These are phyloP conservation scores for Arenaria interpres DNA, from an alignment of 2,113 vertebrate species.

Conservation along the genomic window DNA sequence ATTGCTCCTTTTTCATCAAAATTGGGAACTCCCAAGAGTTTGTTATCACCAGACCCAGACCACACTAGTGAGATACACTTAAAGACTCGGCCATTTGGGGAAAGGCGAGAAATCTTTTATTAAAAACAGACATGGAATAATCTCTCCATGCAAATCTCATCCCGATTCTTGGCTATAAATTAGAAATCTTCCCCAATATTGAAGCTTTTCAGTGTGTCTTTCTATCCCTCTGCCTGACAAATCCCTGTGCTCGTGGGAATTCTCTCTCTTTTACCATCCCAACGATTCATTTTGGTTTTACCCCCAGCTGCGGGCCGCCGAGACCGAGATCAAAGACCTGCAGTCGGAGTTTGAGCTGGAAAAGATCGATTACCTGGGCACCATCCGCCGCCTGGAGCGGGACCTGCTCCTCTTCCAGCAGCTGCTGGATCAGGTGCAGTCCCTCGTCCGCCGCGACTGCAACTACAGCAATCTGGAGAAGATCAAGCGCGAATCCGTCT, in stretches of 20 bases:
- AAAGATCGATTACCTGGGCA: conserved; percentile 84
- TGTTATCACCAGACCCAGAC: background rate
- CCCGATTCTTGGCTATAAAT: background rate
- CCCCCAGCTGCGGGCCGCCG: conserved; percentile 81
- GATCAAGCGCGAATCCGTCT: conserved; percentile 75
- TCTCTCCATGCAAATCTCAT: background rate
- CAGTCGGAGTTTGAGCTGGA: conserved; percentile 87
- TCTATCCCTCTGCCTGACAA: background rate
- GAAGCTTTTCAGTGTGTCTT: background rate
- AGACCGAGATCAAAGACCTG: conserved; percentile 87
- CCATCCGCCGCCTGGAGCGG: conserved; percentile 81
- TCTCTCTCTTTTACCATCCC: background rate
- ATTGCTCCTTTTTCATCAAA: background rate
- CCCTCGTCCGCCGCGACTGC: conserved; percentile 81
- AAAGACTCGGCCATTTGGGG: background rate
- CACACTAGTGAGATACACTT: background rate
- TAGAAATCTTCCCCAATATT: background rate
- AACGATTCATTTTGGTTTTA: background rate
- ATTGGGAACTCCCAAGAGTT: background rate
- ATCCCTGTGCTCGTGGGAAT: background rate
- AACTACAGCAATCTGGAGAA: conserved; percentile 90
- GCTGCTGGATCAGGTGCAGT: conserved; percentile 83
- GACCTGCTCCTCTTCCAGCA: conserved; percentile 82
- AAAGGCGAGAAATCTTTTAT: background rate
- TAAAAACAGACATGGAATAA: background rate